phyloP scores from a whole-genome alignment of 1,140 invertebrate genomes.

The Agrypnia vestita region DNA sequence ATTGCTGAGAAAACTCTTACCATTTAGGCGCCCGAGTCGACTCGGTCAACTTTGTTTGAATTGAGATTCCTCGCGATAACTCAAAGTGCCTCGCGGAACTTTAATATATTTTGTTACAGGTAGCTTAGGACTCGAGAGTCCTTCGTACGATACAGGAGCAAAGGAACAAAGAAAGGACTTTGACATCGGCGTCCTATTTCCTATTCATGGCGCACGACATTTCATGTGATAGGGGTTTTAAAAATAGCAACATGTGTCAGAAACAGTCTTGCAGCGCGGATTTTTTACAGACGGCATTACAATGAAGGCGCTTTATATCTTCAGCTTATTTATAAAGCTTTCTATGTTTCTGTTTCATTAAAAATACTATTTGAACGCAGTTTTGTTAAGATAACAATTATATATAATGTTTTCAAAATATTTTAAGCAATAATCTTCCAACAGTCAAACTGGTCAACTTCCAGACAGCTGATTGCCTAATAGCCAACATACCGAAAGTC shows the following conservation, averaged over 20 bases:
- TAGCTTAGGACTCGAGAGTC: neutral
- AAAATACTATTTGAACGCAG: no score
- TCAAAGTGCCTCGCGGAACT: neutral
- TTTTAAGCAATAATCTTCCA: no score
- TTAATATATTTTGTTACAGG: neutral
- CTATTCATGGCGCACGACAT: conserved; percentile 34
- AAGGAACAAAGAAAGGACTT: conserved; percentile 17
- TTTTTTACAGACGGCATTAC: neutral
- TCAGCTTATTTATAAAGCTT: no score
- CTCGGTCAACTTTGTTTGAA: conserved; percentile 32
- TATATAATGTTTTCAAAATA: no score
- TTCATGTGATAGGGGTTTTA: conserved; percentile 22
- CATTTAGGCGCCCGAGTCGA: neutral
- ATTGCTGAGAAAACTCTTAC: no score
- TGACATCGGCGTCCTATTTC: conserved; percentile 27
- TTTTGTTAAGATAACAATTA: no score
- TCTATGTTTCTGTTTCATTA: no score
- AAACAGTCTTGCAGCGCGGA: neutral
- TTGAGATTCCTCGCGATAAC: conserved; percentile 14
- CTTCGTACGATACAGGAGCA: neutral
- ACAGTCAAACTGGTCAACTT: no score
- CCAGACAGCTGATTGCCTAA: no score
- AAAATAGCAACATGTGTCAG: conserved; percentile 30
- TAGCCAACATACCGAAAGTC: no score
- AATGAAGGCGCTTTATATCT: no score